A percentile compares a stretch with the other conserved stretches of the same genome.
Conservation (phyloP, 2,888 invertebrate genomes). For the Eupithecia tripunctaria region DNA sequence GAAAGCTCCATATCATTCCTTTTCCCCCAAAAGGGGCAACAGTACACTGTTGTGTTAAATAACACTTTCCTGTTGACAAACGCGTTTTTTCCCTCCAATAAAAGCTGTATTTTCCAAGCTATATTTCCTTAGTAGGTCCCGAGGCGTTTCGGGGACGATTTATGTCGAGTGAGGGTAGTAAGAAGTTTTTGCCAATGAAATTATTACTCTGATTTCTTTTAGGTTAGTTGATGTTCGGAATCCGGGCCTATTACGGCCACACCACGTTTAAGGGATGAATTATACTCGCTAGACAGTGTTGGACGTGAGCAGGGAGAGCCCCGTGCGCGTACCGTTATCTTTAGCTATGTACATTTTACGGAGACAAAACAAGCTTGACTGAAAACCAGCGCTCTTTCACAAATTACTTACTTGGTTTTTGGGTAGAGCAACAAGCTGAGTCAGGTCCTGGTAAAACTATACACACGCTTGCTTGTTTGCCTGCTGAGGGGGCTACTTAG, state of each 20-base stretch:
- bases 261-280: neutral
- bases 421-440: no score
- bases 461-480: no score
- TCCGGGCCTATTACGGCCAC: neutral
- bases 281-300: no score
- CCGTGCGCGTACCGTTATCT: no score
- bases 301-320: no score
- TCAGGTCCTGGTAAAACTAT: no score
- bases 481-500: no score
- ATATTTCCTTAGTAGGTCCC: conserved; percentile 34
- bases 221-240: neutral
- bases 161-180: conserved; percentile 22
- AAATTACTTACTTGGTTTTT: no score
- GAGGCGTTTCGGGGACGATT: conserved; percentile 27
- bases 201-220: conserved; percentile 11
- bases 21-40: conserved; percentile 12
- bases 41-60: conserved; percentile 27
- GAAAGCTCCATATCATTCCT: neutral
- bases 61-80: conserved; percentile 25
- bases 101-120: conserved; percentile 31
- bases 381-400: no score
- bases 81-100: conserved; percentile 27
- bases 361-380: no score
- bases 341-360: no score
- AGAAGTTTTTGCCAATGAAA: conserved; percentile 20